Conservation (phyloP, 2,888 invertebrate genomes). For the Leucania comma region DNA sequence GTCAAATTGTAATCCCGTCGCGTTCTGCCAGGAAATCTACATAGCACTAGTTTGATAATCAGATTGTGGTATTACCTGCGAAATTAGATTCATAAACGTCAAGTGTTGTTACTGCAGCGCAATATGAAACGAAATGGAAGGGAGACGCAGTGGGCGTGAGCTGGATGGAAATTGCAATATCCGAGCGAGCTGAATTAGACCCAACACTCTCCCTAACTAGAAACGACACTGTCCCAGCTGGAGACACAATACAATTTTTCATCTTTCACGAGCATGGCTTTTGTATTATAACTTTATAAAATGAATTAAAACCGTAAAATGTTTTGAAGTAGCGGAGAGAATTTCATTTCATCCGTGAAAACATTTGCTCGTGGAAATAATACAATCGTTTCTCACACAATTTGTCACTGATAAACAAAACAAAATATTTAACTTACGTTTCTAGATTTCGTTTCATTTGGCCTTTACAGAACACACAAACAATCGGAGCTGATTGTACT, state of each 20-base stretch:
- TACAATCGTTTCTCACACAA: neutral
- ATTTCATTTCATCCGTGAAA: slow-evolving; percentile 41
- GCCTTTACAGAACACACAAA: slow-evolving; percentile 19
- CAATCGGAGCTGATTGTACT: slow-evolving; percentile 30
- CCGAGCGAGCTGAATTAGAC: slow-evolving; percentile 78
- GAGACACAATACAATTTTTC: slow-evolving; percentile 53
- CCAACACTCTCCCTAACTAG: slow-evolving; percentile 66
- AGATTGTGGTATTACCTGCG: slow-evolving; percentile 59
- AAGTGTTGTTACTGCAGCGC: slow-evolving; percentile 76
- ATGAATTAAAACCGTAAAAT: slow-evolving; percentile 39
- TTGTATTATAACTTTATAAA: slow-evolving; percentile 41
- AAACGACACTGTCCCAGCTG: slow-evolving; percentile 60
- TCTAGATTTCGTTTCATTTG: slow-evolving; percentile 8
- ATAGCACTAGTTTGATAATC: slow-evolving; percentile 46
- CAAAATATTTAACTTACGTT: neutral
- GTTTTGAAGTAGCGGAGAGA: slow-evolving; percentile 30
- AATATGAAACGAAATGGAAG: slow-evolving; percentile 84
- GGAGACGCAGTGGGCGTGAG: slow-evolving; percentile 77
- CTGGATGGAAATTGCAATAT: slow-evolving; percentile 87
- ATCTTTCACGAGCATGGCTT: slow-evolving; percentile 40
- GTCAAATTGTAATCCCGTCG: slow-evolving; percentile 4
- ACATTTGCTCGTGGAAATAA: slow-evolving; percentile 10
- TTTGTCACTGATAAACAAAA: neutral
- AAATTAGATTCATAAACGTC: slow-evolving; percentile 77
- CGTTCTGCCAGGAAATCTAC: slow-evolving; percentile 6